Percentiles rank a stretch among this genome's conserved stretches.
These are phyloP conservation scores for Crypturellus undulatus DNA, from an alignment of 2,113 vertebrate species.

Conservation along the genomic window DNA sequence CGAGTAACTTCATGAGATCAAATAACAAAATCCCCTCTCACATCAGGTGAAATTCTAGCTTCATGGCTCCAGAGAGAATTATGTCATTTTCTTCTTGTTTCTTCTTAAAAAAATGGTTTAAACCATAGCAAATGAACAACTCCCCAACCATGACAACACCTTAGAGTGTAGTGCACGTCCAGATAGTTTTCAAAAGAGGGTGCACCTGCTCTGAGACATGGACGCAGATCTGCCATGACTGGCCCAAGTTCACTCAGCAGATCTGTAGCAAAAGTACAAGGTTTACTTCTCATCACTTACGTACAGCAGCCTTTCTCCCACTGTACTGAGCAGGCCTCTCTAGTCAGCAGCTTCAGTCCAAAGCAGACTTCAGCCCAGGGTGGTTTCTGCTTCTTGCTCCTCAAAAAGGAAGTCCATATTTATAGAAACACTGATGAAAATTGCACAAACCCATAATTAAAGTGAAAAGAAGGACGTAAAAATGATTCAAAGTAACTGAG, in stretches of 20 bases:
- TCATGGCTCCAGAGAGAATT: not conserved
- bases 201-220: not conserved
- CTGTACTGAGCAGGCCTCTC: not conserved
- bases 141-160: not conserved
- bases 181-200: not conserved
- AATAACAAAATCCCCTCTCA: not conserved
- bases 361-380: too few relatives aligned
- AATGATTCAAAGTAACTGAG: not conserved
- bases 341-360: too few relatives aligned
- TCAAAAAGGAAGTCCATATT: not conserved
- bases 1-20: not conserved
- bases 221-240: not conserved
- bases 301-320: not conserved
- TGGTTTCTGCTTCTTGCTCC: not conserved
- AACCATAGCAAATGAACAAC: not conserved
- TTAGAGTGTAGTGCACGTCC: not conserved
- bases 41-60: not conserved
- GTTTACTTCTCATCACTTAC: not conserved
- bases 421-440: not conserved
- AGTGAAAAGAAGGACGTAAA: not conserved
- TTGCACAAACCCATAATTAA: not conserved
- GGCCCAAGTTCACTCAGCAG: not conserved
- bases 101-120: too few relatives aligned
- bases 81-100: not conserved
- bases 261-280: not conserved